phyloP scores from a whole-genome alignment of 1,140 invertebrate species.

The Bombus impatiens region DNA sequence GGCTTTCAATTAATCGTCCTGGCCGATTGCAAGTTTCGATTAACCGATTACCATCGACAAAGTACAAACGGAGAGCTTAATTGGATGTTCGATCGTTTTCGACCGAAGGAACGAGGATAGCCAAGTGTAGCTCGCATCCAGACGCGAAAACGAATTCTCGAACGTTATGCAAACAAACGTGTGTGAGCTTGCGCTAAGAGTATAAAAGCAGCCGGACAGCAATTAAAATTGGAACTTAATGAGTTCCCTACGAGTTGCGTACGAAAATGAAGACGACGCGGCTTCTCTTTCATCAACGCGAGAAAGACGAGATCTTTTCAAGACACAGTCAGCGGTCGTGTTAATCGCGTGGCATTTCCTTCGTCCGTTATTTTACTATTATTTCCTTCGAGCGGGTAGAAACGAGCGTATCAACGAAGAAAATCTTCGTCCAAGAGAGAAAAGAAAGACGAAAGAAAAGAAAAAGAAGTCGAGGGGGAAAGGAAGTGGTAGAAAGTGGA shows the following conservation, averaged over 20 bases:
- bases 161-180: background rate
- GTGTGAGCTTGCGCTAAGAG: background rate
- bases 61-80: conserved; percentile 9
- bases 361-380: conserved; percentile 14
- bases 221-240: conserved; percentile 30
- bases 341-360: conserved; percentile 18
- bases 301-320: background rate
- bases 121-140: too few relatives aligned
- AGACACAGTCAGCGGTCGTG: background rate
- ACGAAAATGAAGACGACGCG: too few relatives aligned
- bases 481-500: background rate
- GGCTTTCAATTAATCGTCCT: conserved; percentile 15
- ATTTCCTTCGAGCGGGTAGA: background rate
- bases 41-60: conserved; percentile 7
- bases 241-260: background rate
- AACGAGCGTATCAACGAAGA: background rate
- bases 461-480: background rate
- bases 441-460: background rate
- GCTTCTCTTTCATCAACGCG: background rate
- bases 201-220: background rate
- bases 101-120: background rate
- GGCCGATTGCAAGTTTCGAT: conserved; percentile 14
- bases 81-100: conserved; percentile 22
- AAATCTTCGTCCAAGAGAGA: background rate
- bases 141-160: background rate